A percentile compares a stretch with the other conserved stretches of the same genome.
Conservation (phyloP, 35 echinoderm and acorn worm species). For the Lytechinus pictus region DNA sequence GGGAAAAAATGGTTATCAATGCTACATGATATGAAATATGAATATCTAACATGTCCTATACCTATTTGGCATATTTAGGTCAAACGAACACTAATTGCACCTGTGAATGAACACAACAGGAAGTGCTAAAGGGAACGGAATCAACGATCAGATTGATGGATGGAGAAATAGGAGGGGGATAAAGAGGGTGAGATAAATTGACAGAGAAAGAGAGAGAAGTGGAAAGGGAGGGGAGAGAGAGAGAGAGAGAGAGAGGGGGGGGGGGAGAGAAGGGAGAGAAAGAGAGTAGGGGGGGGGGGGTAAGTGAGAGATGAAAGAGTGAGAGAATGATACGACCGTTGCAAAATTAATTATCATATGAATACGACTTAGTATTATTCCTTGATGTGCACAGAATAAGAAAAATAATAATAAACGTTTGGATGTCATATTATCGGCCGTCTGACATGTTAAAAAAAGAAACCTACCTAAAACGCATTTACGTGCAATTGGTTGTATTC, state of each 20-base stretch:
- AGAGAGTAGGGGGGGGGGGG: not conserved
- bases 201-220: not conserved
- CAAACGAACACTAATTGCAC: not conserved
- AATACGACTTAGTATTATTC: no score
- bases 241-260: not conserved
- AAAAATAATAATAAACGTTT: not conserved
- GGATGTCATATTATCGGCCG: not conserved
- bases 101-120: not conserved
- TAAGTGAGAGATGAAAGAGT: not conserved
- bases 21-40: not conserved
- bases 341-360: no score
- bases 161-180: not conserved
- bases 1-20: no score
- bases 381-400: not conserved
- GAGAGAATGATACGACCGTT: not conserved
- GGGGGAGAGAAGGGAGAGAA: not conserved
- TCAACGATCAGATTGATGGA: not conserved
- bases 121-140: not conserved
- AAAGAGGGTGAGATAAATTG: not conserved
- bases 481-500: not conserved
- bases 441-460: not conserved
- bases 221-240: not conserved
- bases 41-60: not conserved
- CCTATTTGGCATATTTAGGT: not conserved
- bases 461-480: not conserved